Base-by-base conservation (phyloP, 2,888 invertebrate genomes). In the Allophyes oxyacanthae region DNA sequence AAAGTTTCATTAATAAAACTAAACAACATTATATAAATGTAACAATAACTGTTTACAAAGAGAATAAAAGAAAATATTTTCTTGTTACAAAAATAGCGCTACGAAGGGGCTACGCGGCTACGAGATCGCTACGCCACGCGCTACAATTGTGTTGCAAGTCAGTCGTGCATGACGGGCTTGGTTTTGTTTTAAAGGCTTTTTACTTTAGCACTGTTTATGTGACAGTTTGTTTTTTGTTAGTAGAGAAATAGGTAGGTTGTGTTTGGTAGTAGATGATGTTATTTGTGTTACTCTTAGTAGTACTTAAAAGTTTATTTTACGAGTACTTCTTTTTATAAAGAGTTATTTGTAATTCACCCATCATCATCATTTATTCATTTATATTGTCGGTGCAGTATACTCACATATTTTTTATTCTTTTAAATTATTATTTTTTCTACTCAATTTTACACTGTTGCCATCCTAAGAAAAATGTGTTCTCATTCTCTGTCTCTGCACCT, bases 71-170 rank as follows among this genome's bases (percentile, higher is more conserved):
- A 36, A 54, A 50, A 34, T 20, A 36, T 36, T 11, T 8, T 36
- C 34, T 34, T 8, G 14, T 33, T 40, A 46, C 51, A 36, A 43
- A 41, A 50, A 33, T 15, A 32, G 13, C 38, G 40, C 64, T 64
- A 64, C 48, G 52, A 4, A 20, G 2, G n/a, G 20, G 20, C 20
- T 20, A 20, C 48, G 48, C 28, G 11, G 73, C 66, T 73, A 72
- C 72, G 66, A 66, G 60, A 53, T 20, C 32, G 62, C 72, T 70
- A 72, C 70, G 71, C 42, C 53, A 28, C 28, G 28, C 13, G 28
- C 69, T 72, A 64, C 69, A 38, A 49, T 48, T 30, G 15, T 33
- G 34, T 54, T 46, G 10, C 36, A 42, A 57, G 45, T 37, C 26
- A 42, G 25, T 49, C 42, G 37, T 34, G 55, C 58, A 34, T 57